Conservation (phyloP, 2,113 vertebrate species). For the Prunella fulvescens region DNA sequence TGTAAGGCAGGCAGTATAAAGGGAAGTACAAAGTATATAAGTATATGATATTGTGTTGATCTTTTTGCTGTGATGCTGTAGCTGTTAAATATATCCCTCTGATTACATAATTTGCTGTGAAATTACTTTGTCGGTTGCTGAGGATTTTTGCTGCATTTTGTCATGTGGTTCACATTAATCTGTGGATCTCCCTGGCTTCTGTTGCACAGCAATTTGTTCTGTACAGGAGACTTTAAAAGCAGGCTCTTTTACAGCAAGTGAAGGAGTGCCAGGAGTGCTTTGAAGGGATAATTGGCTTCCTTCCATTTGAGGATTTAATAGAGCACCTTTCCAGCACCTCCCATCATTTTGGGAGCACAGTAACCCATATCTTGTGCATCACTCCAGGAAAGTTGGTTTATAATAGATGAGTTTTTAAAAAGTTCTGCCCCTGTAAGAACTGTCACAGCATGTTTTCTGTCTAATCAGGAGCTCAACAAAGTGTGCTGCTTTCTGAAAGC, state of each 20-base stretch:
- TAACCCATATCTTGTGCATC: not conserved
- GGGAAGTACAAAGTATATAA: not conserved
- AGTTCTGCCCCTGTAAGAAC: not conserved
- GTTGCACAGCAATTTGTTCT: not conserved
- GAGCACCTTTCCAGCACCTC: not conserved
- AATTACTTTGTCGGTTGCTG: not conserved
- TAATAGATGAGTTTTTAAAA: not conserved
- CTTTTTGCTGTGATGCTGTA: not conserved
- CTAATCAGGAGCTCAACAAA: not conserved
- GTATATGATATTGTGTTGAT: not conserved
- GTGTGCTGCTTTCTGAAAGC: not conserved
- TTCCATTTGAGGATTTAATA: slow-evolving; percentile 11
- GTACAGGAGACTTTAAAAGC: not conserved
- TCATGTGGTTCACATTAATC: not conserved
- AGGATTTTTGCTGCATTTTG: slow-evolving; percentile 5
- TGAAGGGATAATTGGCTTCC: slow-evolving; percentile 29
- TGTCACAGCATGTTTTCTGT: not conserved
- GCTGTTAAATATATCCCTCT: not conserved
- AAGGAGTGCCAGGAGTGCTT: not conserved
- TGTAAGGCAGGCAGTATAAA: not conserved
- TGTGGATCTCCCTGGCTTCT: slow-evolving; percentile 3
- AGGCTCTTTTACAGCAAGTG: not conserved
- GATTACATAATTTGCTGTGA: slow-evolving; percentile 4
- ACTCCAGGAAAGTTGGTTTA: not conserved
- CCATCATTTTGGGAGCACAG: not conserved